Evolutionary conservation across 2,888 invertebrate genomes (phyloP), one percentile per base, ranked within the genome.

Genomic region (Andrena hattorfiana): DNA sequence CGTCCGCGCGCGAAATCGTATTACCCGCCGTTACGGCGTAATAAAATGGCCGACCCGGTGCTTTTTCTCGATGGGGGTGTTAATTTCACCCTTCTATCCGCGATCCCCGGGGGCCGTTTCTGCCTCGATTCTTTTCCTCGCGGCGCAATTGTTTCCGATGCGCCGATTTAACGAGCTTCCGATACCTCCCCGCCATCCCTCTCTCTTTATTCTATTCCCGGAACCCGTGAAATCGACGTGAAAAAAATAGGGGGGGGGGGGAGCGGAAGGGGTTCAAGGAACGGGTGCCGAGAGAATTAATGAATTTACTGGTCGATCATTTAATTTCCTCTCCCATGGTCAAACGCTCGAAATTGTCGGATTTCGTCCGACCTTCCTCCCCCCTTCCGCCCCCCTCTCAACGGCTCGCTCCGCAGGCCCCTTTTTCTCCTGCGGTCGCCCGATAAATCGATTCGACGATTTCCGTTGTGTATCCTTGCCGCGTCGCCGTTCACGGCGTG

Each of bases 261-360:
- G n/a, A 5, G 51, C 20, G 54, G 20, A 10, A 7, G 10, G 23
- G 26, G 13, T 42, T 42, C 35, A 78, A 84, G 76, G 51, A 80
- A 62, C 75, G 72, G 32, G 54, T 42, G 72, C 42, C 66, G 77
- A 51, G 54, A 51, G 84, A 76, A 87, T 87, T 85, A 87, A 87
- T 87, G 87, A 87, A 87, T 85, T 87, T 85, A 85, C 85, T 70
- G 79, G 82, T 51, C 85, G 80, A 85, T 87, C 83, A 85, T 87
- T 87, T 87, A 77, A 85, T 85, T 87, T 87, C 84, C 87, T 70
- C 56, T 70, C 59, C 73, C 64, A 63, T 64, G 87, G 83, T 79
- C 82, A 83, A 77, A 72, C 78, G 78, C 35, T 60, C 63, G 77
- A 83, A 87, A 83, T 87, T 83, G 69, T 72, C 62, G 72, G 73